Evolutionary conservation across 1,140 invertebrate genomes (phyloP).

Genomic region (Meloidogyne exigua): DNA sequence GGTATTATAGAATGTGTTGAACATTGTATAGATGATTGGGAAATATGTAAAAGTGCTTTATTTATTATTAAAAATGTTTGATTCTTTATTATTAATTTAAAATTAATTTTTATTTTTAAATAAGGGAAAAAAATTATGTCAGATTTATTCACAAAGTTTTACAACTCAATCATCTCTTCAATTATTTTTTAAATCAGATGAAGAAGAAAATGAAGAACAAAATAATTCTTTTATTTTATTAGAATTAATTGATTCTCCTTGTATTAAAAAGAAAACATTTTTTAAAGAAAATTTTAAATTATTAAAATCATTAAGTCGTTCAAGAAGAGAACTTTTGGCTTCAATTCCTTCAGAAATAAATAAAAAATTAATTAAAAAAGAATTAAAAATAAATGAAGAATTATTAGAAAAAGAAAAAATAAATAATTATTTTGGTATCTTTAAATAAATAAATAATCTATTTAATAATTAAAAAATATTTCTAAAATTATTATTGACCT

Average conservation of each 20-base stretch:
- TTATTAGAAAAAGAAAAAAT: not conserved
- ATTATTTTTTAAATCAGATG: not conserved
- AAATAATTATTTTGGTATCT: not conserved
- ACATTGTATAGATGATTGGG: constrained; percentile 26
- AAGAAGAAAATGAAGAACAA: not conserved
- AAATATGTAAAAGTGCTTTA: constrained; percentile 22
- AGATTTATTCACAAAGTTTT: not conserved
- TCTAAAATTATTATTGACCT: too few relatives aligned
- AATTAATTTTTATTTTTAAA: not conserved
- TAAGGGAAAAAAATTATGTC: constrained; percentile 20
- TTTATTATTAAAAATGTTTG: constrained; percentile 6
- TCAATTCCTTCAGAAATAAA: not conserved
- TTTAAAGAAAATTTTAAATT: not conserved
- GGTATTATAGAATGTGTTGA: constrained; percentile 5
- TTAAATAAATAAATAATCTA: not conserved
- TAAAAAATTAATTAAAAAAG: not conserved
- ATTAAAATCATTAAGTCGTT: not conserved
- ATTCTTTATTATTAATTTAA: not conserved
- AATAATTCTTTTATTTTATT: constrained; percentile 3
- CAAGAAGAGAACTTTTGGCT: not conserved
- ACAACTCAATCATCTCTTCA: not conserved
- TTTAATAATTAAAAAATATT: too few relatives aligned
- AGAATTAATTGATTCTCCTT: constrained; percentile 18
- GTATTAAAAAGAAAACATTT: constrained; percentile 5
- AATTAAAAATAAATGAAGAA: not conserved